Percentiles rank a stretch among this genome's conserved stretches.
phyloP scores from a whole-genome alignment of 2,113 vertebrate genomes.

The Zingel zingel region DNA sequence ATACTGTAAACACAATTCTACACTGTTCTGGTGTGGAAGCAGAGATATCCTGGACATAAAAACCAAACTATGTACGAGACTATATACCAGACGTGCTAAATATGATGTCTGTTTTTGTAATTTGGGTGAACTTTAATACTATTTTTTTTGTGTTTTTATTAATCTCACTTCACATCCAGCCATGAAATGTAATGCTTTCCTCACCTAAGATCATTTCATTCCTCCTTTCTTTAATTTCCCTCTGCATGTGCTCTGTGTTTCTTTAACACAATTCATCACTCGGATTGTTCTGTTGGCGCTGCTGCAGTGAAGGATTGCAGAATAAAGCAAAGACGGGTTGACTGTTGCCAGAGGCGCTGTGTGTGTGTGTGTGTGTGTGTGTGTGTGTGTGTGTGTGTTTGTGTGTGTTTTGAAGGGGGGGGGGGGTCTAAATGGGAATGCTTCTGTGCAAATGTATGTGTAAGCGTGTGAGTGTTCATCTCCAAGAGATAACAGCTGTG shows the following conservation, averaged over 20 bases:
- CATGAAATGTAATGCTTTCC: neutral
- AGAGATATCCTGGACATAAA: neutral
- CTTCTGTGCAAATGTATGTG: constrained; percentile 11
- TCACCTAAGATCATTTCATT: neutral
- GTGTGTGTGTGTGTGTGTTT: too few relatives aligned
- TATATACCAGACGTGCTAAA: neutral
- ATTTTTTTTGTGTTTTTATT: too few relatives aligned
- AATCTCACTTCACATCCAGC: neutral
- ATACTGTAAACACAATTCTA: too few relatives aligned
- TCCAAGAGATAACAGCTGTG: constrained; percentile 43
- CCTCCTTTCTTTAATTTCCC: neutral
- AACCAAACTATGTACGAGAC: neutral
- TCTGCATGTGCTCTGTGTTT: constrained; percentile 16
- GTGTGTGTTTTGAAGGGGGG: neutral
- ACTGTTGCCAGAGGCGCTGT: constrained; percentile 34
- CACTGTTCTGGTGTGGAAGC: neutral
- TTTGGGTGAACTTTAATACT: too few relatives aligned
- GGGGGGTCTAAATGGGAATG: neutral
- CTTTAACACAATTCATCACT: constrained; percentile 54
- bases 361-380: constrained; percentile 14
- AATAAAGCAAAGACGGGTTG: constrained; percentile 50
- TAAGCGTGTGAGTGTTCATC: constrained; percentile 34
- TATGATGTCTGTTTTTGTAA: too few relatives aligned
- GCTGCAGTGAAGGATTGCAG: constrained; percentile 68
- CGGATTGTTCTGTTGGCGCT: constrained; percentile 66